Base-by-base conservation (phyloP, 2,888 invertebrate species). In the Halictus ligatus region DNA sequence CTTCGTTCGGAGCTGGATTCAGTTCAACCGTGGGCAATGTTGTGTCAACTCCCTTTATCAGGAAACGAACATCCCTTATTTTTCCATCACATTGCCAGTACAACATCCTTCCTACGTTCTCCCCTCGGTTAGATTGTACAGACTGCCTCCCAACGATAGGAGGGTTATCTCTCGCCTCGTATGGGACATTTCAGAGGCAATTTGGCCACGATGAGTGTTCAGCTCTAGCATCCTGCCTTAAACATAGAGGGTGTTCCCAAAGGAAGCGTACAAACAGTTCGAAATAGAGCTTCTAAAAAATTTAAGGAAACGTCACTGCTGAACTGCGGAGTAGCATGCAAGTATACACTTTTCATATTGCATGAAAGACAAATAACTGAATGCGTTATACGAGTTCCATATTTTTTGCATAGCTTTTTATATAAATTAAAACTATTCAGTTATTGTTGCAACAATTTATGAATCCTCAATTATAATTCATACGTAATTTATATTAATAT, bases 141-240 rank as follows among this genome's bases (percentile, higher is more conserved):
- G 78, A 85, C 83, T 75, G 77, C 50, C 67, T 46, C 69, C 71
- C 74, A 73, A 77, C 78, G 79, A 89, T 79, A 88, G 71, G 75
- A 75, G 50, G 64, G 84, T 81, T 89, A 88, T 89, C 89, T 88
- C 58, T 40, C 15, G 75, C 64, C 73, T 77, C 73, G 80, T 85
- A 76, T 73, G 83, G 76, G 83, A 86, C 83, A 81, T 87, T 88
- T 88, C 87, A 83, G 79, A 85, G 84, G 82, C 82, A 88, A 89
- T 89, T 89, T 89, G 75, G 76, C 67, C 64, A 71, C 78, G 77
- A 88, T 80, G 81, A 82, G 72, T 83, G 60, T 50, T 78, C 58
- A 15, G 12, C 21, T 80, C 78, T 81, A 77, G 71, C 75, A 83
- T 64, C 71, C 67, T 46, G 50, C 73, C 74, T 64, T 40, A 75